Conservation (phyloP, 2,797 vertebrate genomes). For the Scyliorhinus canicula region DNA sequence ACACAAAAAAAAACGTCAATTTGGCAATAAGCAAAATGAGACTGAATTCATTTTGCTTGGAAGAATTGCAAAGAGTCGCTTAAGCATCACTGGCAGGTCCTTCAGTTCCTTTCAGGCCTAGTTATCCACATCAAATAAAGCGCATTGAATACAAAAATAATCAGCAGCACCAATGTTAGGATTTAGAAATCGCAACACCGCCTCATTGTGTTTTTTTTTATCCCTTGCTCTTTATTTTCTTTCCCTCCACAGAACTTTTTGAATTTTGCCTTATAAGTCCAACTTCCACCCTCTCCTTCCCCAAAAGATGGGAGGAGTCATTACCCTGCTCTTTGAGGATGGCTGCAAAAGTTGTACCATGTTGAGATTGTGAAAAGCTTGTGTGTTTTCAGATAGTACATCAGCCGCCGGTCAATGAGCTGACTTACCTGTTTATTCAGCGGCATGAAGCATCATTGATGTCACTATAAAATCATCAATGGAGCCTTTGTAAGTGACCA, state of each 20-base stretch:
- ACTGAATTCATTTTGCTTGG: background rate
- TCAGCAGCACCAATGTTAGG: background rate
- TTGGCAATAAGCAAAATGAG: background rate
- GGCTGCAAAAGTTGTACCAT: no score
- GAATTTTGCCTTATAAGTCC: background rate
- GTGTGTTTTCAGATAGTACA: background rate
- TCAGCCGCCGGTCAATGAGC: background rate
- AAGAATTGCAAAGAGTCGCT: background rate
- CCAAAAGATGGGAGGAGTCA: background rate
- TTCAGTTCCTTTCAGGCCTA: background rate
- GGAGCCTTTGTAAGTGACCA: background rate
- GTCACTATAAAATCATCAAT: background rate
- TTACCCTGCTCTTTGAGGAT: background rate
- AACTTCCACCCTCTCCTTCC: background rate
- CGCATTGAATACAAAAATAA: background rate
- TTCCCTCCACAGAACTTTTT: background rate
- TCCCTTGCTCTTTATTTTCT: background rate
- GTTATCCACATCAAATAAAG: background rate
- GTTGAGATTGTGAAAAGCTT: background rate
- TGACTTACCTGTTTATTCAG: background rate
- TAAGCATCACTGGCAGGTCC: background rate
- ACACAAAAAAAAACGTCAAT: background rate
- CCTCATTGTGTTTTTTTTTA: background rate
- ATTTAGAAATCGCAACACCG: background rate
- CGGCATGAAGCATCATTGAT: background rate